phyloP scores from a whole-genome alignment of 1,140 invertebrate genomes.

The Drosophila bocki region DNA sequence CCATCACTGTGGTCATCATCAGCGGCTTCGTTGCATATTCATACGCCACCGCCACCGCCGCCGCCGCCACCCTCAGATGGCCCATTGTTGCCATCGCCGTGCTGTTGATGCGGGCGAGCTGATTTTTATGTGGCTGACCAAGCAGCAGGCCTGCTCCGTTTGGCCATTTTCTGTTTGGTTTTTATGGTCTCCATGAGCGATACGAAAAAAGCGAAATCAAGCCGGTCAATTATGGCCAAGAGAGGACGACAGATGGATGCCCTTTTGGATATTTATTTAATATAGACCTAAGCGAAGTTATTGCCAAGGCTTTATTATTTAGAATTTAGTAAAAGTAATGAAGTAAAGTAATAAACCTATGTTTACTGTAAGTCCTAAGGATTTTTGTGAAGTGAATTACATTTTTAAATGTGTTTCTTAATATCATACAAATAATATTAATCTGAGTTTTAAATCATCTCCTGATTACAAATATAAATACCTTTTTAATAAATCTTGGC shows the following conservation, averaged over 20 bases:
- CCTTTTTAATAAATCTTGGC: too few species aligned
- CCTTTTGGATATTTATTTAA: constrained; percentile 1
- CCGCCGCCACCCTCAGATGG: background rate
- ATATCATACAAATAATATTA: background rate
- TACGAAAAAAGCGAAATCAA: constrained; percentile 32
- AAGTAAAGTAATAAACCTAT: too few species aligned
- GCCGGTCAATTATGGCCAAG: constrained; percentile 3
- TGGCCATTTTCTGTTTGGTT: constrained; percentile 75
- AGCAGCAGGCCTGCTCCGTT: constrained; percentile 59
- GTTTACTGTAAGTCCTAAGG: too few species aligned
- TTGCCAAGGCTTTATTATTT: background rate
- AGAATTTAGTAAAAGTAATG: too few species aligned
- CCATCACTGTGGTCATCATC: constrained; percentile 58
- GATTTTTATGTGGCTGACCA: constrained; percentile 76
- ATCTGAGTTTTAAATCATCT: background rate
- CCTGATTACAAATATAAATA: background rate
- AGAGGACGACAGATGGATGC: constrained; percentile 17
- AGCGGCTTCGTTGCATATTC: constrained; percentile 64
- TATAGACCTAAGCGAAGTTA: background rate
- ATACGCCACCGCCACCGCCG: constrained; percentile 22
- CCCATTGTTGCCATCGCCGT: constrained; percentile 57
- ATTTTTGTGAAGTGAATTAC: too few species aligned
- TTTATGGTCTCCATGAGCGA: constrained; percentile 55
- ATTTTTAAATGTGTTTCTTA: too few species aligned
- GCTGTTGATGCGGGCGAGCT: constrained; percentile 67